phyloP scores from a whole-genome alignment of 2,113 vertebrate species.

The Phodopus roborovskii region DNA sequence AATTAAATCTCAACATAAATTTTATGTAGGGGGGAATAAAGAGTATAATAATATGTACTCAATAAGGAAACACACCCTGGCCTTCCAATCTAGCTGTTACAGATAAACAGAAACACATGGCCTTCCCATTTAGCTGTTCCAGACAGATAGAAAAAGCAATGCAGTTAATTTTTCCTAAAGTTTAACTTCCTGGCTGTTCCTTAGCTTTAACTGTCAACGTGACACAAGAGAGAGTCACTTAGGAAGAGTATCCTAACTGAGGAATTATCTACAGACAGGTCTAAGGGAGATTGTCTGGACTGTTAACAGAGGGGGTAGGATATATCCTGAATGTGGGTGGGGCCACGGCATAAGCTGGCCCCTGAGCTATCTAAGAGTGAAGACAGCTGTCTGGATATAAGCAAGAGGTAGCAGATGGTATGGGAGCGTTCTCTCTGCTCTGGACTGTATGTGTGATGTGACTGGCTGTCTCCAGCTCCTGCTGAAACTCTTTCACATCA shows the following conservation, averaged over 20 bases:
- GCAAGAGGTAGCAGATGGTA: neutral
- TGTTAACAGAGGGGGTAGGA: neutral
- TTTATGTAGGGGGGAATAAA: slow-evolving; percentile 72
- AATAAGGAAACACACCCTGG: slow-evolving; percentile 60
- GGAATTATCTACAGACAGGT: neutral
- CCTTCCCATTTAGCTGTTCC: neutral
- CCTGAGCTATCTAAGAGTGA: neutral
- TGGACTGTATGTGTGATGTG: neutral
- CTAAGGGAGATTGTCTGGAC: too few relatives aligned
- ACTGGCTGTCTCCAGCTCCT: too few relatives aligned
- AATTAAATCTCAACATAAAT: slow-evolving; percentile 86
- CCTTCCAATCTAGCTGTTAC: slow-evolving; percentile 55
- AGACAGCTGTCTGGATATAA: neutral
- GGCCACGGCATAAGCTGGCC: too few relatives aligned
- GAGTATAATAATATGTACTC: slow-evolving; percentile 68
- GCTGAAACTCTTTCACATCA: neutral
- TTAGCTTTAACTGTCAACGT: neutral
- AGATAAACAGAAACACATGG: neutral
- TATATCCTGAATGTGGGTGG: neutral
- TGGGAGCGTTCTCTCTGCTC: neutral
- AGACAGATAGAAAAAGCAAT: neutral
- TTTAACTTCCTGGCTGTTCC: neutral
- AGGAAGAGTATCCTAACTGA: neutral
- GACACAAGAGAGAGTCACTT: neutral
- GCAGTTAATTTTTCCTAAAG: slow-evolving; percentile 22